phyloP scores from a whole-genome alignment of 2,797 vertebrate genomes.

The Chaunax sp. region DNA sequence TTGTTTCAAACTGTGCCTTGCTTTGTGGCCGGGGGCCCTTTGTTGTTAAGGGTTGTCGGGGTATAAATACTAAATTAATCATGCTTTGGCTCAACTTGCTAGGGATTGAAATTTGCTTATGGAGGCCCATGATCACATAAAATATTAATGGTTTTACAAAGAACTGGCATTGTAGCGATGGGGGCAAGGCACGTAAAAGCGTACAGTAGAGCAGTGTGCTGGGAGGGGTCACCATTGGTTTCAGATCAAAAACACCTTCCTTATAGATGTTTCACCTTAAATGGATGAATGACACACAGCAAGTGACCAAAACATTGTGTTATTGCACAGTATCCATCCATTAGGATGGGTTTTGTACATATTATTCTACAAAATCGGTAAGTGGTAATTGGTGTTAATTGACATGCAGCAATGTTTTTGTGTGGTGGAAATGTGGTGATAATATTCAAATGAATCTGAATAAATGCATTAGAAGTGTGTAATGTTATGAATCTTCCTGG shows the following conservation, averaged over 20 bases:
- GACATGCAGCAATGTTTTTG: constrained; percentile 51
- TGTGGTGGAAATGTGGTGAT: constrained; percentile 37
- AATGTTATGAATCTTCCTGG: constrained; percentile 57
- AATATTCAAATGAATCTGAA: constrained; percentile 72
- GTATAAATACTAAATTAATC: constrained; percentile 96
- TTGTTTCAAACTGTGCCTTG: constrained; percentile 79
- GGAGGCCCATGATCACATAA: constrained; percentile 93
- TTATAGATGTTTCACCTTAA: constrained; percentile 24
- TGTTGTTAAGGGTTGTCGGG: constrained; percentile 85
- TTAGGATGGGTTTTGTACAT: constrained; percentile 36
- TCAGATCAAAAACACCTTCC: constrained; percentile 37
- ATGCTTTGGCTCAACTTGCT: constrained; percentile 94
- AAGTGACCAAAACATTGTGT: constrained; percentile 23
- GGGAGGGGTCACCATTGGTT: constrained; percentile 55
- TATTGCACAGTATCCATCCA: constrained; percentile 12
- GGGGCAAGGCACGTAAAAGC: constrained; percentile 55
- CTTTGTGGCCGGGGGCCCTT: constrained; percentile 75
- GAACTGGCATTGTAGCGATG: constrained; percentile 82
- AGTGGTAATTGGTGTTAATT: constrained; percentile 57
- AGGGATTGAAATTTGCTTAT: constrained; percentile 96
- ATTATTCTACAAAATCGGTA: constrained; percentile 39
- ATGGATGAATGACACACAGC: constrained; percentile 3
- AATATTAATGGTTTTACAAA: constrained; percentile 93
- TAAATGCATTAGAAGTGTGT: constrained; percentile 59
- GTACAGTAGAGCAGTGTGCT: constrained; percentile 34